Percentiles rank a stretch among this genome's conserved stretches.
phyloP scores from a whole-genome alignment of 2,888 invertebrate species.

The Hemaris fuciformis region DNA sequence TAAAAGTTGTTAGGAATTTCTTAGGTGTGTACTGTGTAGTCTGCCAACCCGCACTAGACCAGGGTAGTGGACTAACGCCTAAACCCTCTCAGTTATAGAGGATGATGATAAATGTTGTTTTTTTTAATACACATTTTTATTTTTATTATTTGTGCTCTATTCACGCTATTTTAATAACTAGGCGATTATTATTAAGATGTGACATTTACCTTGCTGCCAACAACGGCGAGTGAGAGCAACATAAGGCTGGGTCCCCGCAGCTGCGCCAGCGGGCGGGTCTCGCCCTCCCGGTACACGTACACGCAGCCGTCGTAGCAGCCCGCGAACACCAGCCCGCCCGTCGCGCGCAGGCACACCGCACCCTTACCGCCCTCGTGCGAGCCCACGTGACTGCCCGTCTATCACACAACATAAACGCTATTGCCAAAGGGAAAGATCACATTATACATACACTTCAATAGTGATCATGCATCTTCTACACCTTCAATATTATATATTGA shows the following conservation, averaged over 20 bases:
- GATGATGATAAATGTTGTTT: too few relatives aligned
- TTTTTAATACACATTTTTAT: neutral
- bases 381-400: conserved; percentile 85
- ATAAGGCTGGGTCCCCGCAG: conserved; percentile 87
- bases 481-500: too few relatives aligned
- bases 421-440: neutral
- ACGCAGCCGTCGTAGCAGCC: conserved; percentile 91
- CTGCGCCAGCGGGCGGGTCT: conserved; percentile 80
- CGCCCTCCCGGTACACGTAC: conserved; percentile 84
- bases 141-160: too few relatives aligned
- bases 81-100: too few relatives aligned
- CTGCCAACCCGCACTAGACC: too few relatives aligned
- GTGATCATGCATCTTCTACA: too few relatives aligned
- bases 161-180: too few relatives aligned
- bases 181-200: too few relatives aligned
- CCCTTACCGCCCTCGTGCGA: conserved; percentile 85
- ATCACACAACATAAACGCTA: conserved; percentile 21
- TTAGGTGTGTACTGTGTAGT: too few relatives aligned
- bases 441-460: too few relatives aligned
- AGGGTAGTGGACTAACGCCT: too few relatives aligned
- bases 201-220: conserved; percentile 63
- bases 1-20: too few relatives aligned
- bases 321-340: conserved; percentile 83
- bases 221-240: conserved; percentile 86
- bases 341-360: conserved; percentile 86